Evolutionary conservation across 1,140 invertebrate species (phyloP).

Genomic region (Bombus soroeensis): DNA sequence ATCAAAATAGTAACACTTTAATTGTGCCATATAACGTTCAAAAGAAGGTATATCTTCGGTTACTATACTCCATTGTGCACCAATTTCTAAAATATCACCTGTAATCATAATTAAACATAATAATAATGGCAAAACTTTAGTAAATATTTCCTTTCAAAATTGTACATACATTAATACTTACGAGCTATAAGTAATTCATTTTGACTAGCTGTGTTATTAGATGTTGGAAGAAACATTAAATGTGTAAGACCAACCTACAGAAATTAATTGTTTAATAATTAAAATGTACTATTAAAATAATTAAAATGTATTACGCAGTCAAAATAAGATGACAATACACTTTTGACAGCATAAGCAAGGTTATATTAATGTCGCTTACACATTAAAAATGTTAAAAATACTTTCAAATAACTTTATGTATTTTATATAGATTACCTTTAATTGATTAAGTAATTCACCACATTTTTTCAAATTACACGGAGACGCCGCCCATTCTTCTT

Average conservation of each 20-base stretch:
- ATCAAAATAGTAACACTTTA: conserved; percentile 99
- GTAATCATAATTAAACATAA: conserved; percentile 47
- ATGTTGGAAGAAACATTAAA: conserved; percentile 93
- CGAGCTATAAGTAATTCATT: conserved; percentile 94
- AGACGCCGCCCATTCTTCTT: conserved; percentile 88
- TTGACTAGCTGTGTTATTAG: conserved; percentile 89
- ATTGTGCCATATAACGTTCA: conserved; percentile 97
- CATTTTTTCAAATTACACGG: conserved; percentile 88
- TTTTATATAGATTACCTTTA: conserved; percentile 86
- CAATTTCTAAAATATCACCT: conserved; percentile 97
- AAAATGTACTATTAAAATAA: neutral
- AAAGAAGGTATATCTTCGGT: conserved; percentile 96
- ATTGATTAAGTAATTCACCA: conserved; percentile 87
- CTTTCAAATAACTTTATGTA: neutral
- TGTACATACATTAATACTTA: conserved; percentile 79
- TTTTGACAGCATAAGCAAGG: conserved; percentile 71
- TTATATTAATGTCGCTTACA: conserved; percentile 67
- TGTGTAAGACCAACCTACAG: conserved; percentile 92
- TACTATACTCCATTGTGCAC: conserved; percentile 96
- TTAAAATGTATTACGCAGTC: conserved; percentile 3
- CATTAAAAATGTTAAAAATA: conserved; percentile 10
- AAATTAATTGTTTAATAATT: conserved; percentile 34
- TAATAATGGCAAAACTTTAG: neutral
- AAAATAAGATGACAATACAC: conserved; percentile 76
- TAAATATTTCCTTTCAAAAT: neutral